Evolutionary conservation across 1,140 invertebrate species (phyloP), one percentile per base, ranked within the genome.

Genomic region (Papilio polytes): DNA sequence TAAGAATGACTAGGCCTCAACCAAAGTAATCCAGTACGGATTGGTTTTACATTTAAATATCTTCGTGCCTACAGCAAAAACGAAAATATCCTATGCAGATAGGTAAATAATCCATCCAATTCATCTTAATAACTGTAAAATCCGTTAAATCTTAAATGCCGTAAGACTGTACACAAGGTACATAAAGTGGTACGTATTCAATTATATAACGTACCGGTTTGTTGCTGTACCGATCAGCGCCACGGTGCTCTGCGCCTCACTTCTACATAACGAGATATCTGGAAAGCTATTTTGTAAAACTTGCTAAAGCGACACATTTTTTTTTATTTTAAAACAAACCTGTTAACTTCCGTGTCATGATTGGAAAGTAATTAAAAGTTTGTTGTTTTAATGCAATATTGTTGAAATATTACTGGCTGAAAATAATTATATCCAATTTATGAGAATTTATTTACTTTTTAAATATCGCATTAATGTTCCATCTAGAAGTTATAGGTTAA

Each of bases 261-360:
- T 74, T 74, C 73, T 74, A 74, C 46, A 51, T 74, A 74, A 74
- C 73, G 20, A 74, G 73, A 74, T 74, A 74, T 74, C 73, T 74
- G 73, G 73, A 74, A 74, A 74, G 73, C 73, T 51, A 74, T 74
- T 74, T 74, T 74, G 46, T 46, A 74, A 74, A 74, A 74, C n/a
- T 74, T 74, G 44, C 73, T 74, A 74, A 74, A 74, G 46, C 44
- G 73, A 48, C 73, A 74, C 44, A 46, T 74, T 74, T 74, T 26
- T 56, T 66, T 66, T 66, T 66, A 26, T 36, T 66, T 74, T 53
- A 20, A 74, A 74, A 51, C 51, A 74, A 74, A 74, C 73, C 20
- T 48, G 46, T 74, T 51, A 46, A 74, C 44, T 51, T 74, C 41
- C 73, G 73, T 74, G 73, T 74, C 46, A 51, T 20, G 44, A 46